Percentiles rank a stretch among this genome's conserved stretches.
phyloP scores from a whole-genome alignment of 2,113 vertebrate species.

The Geococcyx californianus region DNA sequence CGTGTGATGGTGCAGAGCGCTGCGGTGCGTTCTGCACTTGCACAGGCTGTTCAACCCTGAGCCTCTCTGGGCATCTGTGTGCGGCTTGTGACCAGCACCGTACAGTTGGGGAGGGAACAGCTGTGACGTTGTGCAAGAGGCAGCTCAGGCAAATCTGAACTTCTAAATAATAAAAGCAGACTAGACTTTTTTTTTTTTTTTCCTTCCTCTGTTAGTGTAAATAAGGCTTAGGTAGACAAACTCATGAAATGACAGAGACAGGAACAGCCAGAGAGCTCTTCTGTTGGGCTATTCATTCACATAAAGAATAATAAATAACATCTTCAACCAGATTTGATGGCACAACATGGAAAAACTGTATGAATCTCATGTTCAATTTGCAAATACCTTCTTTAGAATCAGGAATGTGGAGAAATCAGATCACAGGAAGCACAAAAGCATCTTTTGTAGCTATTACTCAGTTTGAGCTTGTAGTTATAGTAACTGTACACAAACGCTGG shows the following conservation, averaged over 20 bases:
- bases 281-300: neutral
- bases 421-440: neutral
- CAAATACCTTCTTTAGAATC: neutral
- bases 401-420: neutral
- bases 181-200: neutral
- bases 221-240: neutral
- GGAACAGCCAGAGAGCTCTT: neutral
- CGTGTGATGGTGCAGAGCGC: fast-evolving
- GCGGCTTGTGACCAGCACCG: neutral
- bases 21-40: neutral
- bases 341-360: neutral
- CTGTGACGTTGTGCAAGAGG: neutral
- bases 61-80: neutral
- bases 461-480: neutral
- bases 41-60: neutral
- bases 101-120: constrained; percentile 23
- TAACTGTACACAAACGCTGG: neutral
- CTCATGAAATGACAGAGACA: neutral
- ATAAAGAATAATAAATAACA: neutral
- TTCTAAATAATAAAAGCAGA: neutral
- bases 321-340: neutral
- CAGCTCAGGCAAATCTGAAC: neutral
- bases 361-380: neutral
- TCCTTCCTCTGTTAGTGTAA: neutral
- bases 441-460: neutral